Conservation (phyloP, 2,888 invertebrate species). For the Apamea monoglypha region DNA sequence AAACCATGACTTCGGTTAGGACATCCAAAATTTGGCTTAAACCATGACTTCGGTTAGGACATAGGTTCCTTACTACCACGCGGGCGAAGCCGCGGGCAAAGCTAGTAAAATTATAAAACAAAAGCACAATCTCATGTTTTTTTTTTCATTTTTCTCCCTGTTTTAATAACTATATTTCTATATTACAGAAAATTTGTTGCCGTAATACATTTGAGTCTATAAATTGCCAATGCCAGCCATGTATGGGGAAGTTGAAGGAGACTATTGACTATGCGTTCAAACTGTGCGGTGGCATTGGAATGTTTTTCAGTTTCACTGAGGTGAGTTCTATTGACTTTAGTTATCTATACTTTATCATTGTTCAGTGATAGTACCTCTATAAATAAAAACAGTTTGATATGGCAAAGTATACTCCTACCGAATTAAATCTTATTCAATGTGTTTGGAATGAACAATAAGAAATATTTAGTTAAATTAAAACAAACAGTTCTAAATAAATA, state of each 20-base stretch:
- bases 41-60: too few species aligned
- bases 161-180: neutral
- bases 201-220: constrained; percentile 68
- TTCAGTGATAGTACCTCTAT: constrained; percentile 33
- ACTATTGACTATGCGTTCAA: constrained; percentile 97
- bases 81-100: neutral
- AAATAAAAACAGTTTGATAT: constrained; percentile 36
- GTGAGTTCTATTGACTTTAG: constrained; percentile 87
- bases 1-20: neutral
- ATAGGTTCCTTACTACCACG: neutral
- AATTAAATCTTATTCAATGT: neutral
- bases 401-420: neutral
- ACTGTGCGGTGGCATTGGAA: constrained; percentile 97
- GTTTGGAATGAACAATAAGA: constrained; percentile 1
- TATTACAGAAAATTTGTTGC: constrained; percentile 90
- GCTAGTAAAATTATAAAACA: neutral
- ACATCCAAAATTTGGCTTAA: neutral
- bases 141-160: neutral
- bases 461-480: constrained; percentile 1
- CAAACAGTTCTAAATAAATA: neutral
- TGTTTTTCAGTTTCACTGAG: constrained; percentile 99
- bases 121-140: neutral
- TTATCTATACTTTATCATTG: constrained; percentile 47
- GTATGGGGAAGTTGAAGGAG: constrained; percentile 93
- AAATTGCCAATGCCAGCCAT: constrained; percentile 93